These are phyloP conservation scores for Sebastes dallii DNA, from an alignment of 2,797 vertebrate species.

Conservation along the genomic window DNA sequence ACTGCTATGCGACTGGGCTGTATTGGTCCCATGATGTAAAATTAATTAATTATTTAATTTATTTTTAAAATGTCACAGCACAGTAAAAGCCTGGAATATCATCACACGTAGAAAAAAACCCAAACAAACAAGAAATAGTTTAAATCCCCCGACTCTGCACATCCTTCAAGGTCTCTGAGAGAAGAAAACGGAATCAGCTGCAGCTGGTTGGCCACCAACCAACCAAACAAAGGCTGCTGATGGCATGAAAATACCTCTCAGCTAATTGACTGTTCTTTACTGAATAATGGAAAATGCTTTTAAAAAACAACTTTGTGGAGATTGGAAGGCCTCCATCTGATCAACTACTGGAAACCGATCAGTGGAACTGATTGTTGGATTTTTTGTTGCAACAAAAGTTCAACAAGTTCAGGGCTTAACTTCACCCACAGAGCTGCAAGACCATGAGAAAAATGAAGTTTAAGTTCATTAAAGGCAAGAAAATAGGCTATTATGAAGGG, in stretches of 20 bases:
- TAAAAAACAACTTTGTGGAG: not conserved
- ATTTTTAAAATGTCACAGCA: not conserved
- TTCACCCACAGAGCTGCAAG: not conserved
- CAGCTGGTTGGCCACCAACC: slow-evolving; percentile 14
- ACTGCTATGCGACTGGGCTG: not conserved
- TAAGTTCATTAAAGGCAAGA: too few relatives aligned
- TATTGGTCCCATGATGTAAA: not conserved
- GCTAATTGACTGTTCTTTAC: not conserved
- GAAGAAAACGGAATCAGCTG: not conserved
- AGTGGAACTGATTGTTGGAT: not conserved
- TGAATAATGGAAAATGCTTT: not conserved
- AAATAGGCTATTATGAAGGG: too few relatives aligned
- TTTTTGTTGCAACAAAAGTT: not conserved
- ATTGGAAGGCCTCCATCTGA: not conserved
- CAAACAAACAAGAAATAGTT: not conserved
- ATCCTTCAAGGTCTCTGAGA: not conserved
- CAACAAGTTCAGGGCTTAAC: not conserved
- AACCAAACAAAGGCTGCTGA: not conserved
- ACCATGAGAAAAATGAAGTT: not conserved
- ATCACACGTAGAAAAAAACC: not conserved
- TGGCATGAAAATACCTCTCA: not conserved
- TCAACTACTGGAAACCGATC: not conserved
- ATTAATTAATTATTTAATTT: not conserved
- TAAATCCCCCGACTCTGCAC: not conserved
- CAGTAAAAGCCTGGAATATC: not conserved